A percentile compares a stretch with the other conserved stretches of the same genome.
phyloP scores from a whole-genome alignment of 1,140 invertebrate genomes.

The Aporrectodea caliginosa region DNA sequence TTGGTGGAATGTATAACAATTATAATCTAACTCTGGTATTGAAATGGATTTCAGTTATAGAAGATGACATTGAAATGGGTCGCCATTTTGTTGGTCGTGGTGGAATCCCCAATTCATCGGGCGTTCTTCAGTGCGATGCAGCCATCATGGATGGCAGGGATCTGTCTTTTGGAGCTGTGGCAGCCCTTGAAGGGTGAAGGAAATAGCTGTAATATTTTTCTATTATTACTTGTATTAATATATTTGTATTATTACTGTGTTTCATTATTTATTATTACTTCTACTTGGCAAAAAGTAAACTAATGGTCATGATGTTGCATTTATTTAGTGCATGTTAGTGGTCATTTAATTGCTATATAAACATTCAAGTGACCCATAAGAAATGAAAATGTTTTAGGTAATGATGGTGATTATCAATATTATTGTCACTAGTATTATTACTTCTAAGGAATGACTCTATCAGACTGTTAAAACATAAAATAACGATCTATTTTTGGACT shows the following conservation, averaged over 20 bases:
- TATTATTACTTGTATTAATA: neutral
- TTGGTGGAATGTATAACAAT: neutral
- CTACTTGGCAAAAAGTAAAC: too few relatives aligned
- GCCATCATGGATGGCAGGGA: slow-evolving; percentile 40
- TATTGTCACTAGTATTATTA: too few relatives aligned
- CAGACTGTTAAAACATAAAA: too few relatives aligned
- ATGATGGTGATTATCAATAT: too few relatives aligned
- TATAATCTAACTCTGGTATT: neutral
- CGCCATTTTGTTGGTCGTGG: slow-evolving; percentile 39
- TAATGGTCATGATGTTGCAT: neutral
- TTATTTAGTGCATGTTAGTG: too few relatives aligned
- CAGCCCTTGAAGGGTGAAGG: slow-evolving; percentile 38
- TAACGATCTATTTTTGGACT: neutral
- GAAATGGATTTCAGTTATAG: slow-evolving; percentile 40
- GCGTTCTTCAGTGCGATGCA: slow-evolving; percentile 39
- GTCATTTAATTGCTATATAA: too few relatives aligned
- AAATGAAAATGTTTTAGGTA: too few relatives aligned
- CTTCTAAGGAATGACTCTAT: too few relatives aligned
- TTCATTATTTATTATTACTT: too few relatives aligned
- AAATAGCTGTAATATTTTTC: neutral
- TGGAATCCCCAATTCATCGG: slow-evolving; percentile 36
- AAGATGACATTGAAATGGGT: slow-evolving; percentile 37
- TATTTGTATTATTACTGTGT: neutral
- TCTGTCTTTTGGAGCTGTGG: slow-evolving; percentile 41
- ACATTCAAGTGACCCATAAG: too few relatives aligned